These are phyloP conservation scores for Alentia gelatinosa DNA, from an alignment of 2,888 invertebrate genomes.

Conservation along the genomic window DNA sequence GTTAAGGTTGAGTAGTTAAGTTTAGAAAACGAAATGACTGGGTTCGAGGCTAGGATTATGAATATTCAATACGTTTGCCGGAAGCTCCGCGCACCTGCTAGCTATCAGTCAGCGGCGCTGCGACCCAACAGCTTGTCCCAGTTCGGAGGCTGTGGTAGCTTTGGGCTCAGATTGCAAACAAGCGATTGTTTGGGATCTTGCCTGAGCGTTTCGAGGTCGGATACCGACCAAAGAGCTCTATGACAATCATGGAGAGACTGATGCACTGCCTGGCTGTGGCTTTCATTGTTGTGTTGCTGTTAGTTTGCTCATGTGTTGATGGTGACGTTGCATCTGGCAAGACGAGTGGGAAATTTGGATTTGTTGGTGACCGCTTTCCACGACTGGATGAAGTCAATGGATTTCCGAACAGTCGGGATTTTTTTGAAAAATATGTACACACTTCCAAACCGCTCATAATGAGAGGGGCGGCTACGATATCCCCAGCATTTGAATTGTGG, in stretches of 20 bases:
- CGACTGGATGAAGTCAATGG: conserved; percentile 69
- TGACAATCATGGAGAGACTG: too few species aligned
- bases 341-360: conserved; percentile 56
- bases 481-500: conserved; percentile 74
- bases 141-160: not conserved
- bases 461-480: conserved; percentile 71
- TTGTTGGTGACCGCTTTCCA: not conserved
- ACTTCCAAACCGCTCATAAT: conserved; percentile 73
- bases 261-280: not conserved
- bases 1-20: too few species aligned
- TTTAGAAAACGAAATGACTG: too few species aligned
- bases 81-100: conserved; percentile 45
- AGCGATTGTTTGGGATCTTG: too few species aligned
- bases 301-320: not conserved
- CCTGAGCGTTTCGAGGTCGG: too few species aligned
- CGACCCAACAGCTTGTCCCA: not conserved
- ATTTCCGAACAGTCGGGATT: conserved; percentile 71
- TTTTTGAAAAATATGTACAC: conserved; percentile 73
- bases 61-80: conserved; percentile 9
- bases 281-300: too few species aligned
- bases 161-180: too few species aligned
- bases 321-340: not conserved
- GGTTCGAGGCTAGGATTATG: not conserved
- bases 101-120: not conserved
- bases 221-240: too few species aligned